A percentile compares a stretch with the other conserved stretches of the same genome.
These are phyloP conservation scores for Hipparchia semele DNA, from an alignment of 2,888 invertebrate species.

Conservation along the genomic window DNA sequence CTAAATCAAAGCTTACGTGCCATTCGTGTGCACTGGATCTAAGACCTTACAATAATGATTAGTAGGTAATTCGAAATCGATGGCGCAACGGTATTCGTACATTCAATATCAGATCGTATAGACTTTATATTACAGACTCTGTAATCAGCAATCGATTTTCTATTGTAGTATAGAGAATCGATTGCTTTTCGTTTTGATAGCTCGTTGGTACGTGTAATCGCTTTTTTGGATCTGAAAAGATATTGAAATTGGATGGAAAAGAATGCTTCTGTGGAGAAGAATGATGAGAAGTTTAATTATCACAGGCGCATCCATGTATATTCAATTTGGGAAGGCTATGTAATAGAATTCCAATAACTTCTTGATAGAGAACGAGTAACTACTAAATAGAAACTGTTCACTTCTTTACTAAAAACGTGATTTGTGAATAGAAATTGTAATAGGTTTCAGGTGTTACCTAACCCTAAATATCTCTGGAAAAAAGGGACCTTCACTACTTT, in stretches of 20 bases:
- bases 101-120: conserved; percentile 32
- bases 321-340: too few species aligned
- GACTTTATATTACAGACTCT: too few species aligned
- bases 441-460: conserved; percentile 23
- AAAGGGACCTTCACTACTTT: conserved; percentile 21
- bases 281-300: too few species aligned
- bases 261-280: too few species aligned
- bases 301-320: too few species aligned
- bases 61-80: conserved; percentile 26
- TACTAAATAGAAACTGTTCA: not conserved
- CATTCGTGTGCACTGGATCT: too few species aligned
- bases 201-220: conserved; percentile 29
- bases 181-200: conserved; percentile 27
- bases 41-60: too few species aligned
- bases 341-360: too few species aligned
- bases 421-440: not conserved
- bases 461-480: conserved; percentile 8
- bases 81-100: conserved; percentile 17
- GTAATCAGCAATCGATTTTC: too few species aligned
- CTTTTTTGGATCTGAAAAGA: conserved; percentile 30
- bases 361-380: too few species aligned
- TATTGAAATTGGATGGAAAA: conserved; percentile 33
- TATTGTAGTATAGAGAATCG: conserved; percentile 19
- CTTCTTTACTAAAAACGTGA: not conserved
- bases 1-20: too few species aligned